Evolutionary conservation across 2,113 vertebrate genomes (phyloP).

Genomic region (Pleuronectes platessa): DNA sequence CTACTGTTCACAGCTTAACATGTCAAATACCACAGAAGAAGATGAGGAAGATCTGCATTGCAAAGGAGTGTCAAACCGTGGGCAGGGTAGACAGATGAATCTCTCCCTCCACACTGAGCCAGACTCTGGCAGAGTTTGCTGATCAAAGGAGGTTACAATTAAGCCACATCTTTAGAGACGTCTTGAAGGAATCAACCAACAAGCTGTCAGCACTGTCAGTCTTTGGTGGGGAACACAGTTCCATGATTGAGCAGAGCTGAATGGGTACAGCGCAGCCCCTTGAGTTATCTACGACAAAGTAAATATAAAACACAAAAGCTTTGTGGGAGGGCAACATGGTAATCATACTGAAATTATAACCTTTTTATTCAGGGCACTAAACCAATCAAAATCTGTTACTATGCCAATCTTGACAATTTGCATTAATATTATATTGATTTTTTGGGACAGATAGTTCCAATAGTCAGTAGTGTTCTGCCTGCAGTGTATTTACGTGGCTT

Average conservation of each 20-base stretch:
- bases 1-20: constrained; percentile 10
- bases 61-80: constrained; percentile 38
- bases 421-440: too few relatives aligned
- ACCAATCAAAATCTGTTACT: too few relatives aligned
- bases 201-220: constrained; percentile 58
- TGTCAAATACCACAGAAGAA: constrained; percentile 21
- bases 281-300: constrained; percentile 42
- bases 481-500: too few relatives aligned
- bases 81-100: constrained; percentile 52
- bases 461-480: too few relatives aligned
- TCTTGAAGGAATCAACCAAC: constrained; percentile 51
- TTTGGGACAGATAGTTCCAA: too few relatives aligned
- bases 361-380: not conserved
- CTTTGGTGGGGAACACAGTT: constrained; percentile 39
- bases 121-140: constrained; percentile 36
- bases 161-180: constrained; percentile 47
- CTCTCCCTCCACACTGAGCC: constrained; percentile 39
- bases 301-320: constrained; percentile 30
- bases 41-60: constrained; percentile 34
- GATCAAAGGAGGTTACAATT: constrained; percentile 72
- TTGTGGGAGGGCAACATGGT: not conserved
- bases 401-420: too few relatives aligned
- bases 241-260: constrained; percentile 37
- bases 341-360: not conserved
- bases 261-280: constrained; percentile 33